Conservation (phyloP, 2,113 vertebrate species). For the Ia io region DNA sequence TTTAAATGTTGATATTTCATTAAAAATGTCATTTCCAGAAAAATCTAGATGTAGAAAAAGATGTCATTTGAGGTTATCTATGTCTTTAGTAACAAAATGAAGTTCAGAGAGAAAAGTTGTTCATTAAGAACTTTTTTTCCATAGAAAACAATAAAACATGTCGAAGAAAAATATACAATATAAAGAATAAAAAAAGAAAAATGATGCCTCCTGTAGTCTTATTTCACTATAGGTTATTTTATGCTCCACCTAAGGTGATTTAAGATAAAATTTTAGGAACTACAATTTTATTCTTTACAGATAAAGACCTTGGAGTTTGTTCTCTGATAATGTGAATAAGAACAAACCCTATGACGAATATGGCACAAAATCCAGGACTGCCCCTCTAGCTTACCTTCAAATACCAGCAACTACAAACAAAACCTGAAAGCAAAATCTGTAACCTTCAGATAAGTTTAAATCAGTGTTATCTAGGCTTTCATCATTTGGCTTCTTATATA, state of each 20-base stretch:
- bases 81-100: background rate
- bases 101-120: background rate
- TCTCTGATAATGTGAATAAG: background rate
- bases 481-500: constrained; percentile 20
- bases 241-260: background rate
- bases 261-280: background rate
- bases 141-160: constrained; percentile 31
- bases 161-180: background rate
- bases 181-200: background rate
- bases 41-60: background rate
- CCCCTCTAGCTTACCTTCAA: background rate
- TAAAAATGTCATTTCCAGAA: background rate
- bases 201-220: background rate
- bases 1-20: background rate
- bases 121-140: background rate
- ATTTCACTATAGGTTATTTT: background rate
- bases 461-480: constrained; percentile 12
- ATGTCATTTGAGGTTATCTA: background rate
- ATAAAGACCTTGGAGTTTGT: background rate
- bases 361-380: constrained; percentile 1
- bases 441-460: constrained; percentile 25
- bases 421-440: constrained; percentile 16
- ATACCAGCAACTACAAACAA: background rate
- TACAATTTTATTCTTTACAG: background rate
- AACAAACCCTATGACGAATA: background rate